Evolutionary conservation across 1,140 invertebrate genomes (phyloP).

Genomic region (Gyrodactylus salaris): DNA sequence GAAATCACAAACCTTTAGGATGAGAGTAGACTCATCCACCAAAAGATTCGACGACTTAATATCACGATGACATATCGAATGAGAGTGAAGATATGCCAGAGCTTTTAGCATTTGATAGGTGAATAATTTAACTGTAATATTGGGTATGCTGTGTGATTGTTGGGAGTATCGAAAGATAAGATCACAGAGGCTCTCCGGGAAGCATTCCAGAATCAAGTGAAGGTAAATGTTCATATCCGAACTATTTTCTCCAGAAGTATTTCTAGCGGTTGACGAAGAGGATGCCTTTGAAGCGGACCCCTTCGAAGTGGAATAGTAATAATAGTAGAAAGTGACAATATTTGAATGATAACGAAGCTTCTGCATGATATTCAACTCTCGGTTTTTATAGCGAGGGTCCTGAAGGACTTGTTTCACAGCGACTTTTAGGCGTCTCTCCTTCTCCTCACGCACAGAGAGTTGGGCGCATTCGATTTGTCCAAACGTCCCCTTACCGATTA

Average conservation of each 20-base stretch:
- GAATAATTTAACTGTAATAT: conserved; percentile 28
- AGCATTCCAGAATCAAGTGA: conserved; percentile 24
- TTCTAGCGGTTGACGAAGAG: neutral
- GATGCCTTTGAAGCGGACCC: conserved; percentile 82
- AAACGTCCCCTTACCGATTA: conserved; percentile 4
- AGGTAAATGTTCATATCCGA: conserved; percentile 20
- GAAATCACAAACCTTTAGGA: conserved; percentile 93
- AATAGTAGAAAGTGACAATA: conserved; percentile 5
- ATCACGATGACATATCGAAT: conserved; percentile 94
- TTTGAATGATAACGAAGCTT: conserved; percentile 3
- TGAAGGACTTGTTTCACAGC: conserved; percentile 99
- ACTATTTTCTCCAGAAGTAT: neutral
- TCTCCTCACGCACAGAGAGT: neutral
- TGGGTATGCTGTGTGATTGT: conserved; percentile 50
- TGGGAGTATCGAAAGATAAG: conserved; percentile 23
- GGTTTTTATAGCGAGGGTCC: conserved; percentile 57
- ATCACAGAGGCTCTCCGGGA: conserved; percentile 3
- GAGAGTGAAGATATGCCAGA: conserved; percentile 84
- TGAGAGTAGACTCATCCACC: conserved; percentile 71
- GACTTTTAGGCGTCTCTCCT: conserved; percentile 35
- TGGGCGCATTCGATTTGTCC: neutral
- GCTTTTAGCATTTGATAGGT: conserved; percentile 99
- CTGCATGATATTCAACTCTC: conserved; percentile 6
- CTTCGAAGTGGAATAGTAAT: neutral
- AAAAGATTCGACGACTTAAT: conserved; percentile 97